phyloP scores from a whole-genome alignment of 2,888 invertebrate species.

The Shargacucullia verbasci region DNA sequence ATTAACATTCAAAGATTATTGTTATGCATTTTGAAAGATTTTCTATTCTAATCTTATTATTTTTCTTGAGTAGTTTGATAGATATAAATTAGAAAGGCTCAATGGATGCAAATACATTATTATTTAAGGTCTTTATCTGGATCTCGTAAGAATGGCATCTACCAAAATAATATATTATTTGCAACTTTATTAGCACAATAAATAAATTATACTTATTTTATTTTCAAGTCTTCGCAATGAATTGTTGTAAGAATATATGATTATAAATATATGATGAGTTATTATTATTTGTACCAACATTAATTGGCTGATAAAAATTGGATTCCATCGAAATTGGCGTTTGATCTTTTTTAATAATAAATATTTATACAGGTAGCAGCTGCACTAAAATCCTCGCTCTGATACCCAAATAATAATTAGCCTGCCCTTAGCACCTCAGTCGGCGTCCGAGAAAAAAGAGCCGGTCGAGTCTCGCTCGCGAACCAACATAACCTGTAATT shows the following conservation, averaged over 20 bases:
- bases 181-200: not conserved
- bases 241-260: conserved; percentile 19
- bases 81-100: too few species aligned
- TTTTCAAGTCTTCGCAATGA: conserved; percentile 13
- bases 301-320: conserved; percentile 76
- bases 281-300: conserved; percentile 59
- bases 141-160: too few species aligned
- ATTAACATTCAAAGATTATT: not conserved
- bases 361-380: conserved; percentile 89
- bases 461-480: conserved; percentile 81
- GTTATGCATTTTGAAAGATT: not conserved
- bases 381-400: conserved; percentile 86
- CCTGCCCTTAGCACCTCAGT: conserved; percentile 88
- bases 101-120: too few species aligned
- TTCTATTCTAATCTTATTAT: too few species aligned
- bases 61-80: too few species aligned
- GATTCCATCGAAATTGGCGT: conserved; percentile 84
- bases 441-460: conserved; percentile 83
- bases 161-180: not conserved
- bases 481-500: conserved; percentile 88
- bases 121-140: too few species aligned
- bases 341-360: conserved; percentile 87
- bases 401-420: conserved; percentile 89
- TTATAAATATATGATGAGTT: conserved; percentile 37
- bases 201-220: not conserved